Evolutionary conservation across 2,797 vertebrate genomes (phyloP), one percentile per base, ranked within the genome.

Genomic region (Oreochromis mossambicus): DNA sequence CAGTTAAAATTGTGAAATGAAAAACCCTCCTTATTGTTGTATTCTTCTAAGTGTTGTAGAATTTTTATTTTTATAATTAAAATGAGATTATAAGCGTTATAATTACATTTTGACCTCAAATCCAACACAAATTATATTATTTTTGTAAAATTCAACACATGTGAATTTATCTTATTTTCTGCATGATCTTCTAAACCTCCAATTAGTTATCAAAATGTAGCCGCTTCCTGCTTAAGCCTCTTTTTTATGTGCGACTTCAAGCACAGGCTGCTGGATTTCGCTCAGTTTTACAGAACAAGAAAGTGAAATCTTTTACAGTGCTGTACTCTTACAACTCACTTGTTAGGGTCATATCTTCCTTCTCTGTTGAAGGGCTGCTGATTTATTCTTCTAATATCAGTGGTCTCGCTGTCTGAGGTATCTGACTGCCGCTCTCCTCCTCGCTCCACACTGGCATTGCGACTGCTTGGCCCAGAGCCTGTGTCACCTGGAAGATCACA

Each of bases 331-430:
- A 84, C 4, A 82, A 54, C 92, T 95, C 50, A 98, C 98, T 97
- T 97, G 93, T 98, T 98, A 38, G 97, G 97, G 87, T 98, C 97
- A 92, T 97, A 96, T 95, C 95, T 92, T 82, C 95, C 92, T 43
- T 98, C 96, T 88, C 96, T 96, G 73, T 91, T 86, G n/a, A 92
- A 92, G 8, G 98, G 97, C 92, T 98, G 98, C 86, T 98, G 97
- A 90, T 98, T 98, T 93, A 98, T 94, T 89, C 94, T 97, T 83
- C 95, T 96, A 29, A 98, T 86, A 48, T 98, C 97, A 75, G 98
- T 95, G 63, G 97, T 97, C 90, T 98, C 97, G 6, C 98, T 97
- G 90, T 98, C 98, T 6, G 98, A 98, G 2, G 97, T 98, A 91
- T 98, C 98, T 0, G 97, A 98, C 88, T 98, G 97, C 34, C 97